A percentile compares a stretch with the other conserved stretches of the same genome.
Conservation (phyloP, 2,113 vertebrate species). For the Agelaius tricolor region DNA sequence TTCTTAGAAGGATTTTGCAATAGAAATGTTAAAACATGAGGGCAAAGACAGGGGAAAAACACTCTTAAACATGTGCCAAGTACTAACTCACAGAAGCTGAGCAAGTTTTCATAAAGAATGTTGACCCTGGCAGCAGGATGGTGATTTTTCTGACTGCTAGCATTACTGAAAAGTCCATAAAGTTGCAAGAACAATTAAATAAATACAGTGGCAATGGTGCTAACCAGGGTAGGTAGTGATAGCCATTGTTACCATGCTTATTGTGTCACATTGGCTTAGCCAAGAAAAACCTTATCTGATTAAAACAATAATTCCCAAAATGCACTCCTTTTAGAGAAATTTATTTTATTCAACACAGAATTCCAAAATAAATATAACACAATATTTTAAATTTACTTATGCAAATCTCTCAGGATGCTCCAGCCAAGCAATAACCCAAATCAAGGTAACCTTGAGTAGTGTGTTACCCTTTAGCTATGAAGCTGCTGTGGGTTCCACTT, state of each 20-base stretch:
- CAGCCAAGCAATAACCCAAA: background rate
- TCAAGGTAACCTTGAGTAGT: background rate
- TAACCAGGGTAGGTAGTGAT: background rate
- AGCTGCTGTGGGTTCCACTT: background rate
- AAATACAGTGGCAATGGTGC: background rate
- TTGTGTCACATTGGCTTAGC: background rate
- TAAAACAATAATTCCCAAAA: constrained; percentile 25
- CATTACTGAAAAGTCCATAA: constrained; percentile 2
- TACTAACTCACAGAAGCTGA: background rate
- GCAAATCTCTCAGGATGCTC: background rate
- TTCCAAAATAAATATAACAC: constrained; percentile 42
- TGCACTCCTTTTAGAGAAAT: background rate
- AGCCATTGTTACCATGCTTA: background rate
- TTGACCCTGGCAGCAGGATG: constrained; percentile 14
- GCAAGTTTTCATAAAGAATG: constrained; percentile 5
- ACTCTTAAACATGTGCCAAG: background rate
- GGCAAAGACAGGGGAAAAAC: background rate
- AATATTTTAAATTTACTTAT: constrained; percentile 31
- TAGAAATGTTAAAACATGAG: background rate
- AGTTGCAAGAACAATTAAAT: constrained; percentile 29
- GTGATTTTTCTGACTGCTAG: background rate
- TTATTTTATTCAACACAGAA: background rate
- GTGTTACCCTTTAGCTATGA: background rate
- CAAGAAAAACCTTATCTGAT: constrained; percentile 43
- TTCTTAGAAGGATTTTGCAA: background rate